phyloP scores from a whole-genome alignment of 2,888 invertebrate species.

The Apomyelois bistriatella region DNA sequence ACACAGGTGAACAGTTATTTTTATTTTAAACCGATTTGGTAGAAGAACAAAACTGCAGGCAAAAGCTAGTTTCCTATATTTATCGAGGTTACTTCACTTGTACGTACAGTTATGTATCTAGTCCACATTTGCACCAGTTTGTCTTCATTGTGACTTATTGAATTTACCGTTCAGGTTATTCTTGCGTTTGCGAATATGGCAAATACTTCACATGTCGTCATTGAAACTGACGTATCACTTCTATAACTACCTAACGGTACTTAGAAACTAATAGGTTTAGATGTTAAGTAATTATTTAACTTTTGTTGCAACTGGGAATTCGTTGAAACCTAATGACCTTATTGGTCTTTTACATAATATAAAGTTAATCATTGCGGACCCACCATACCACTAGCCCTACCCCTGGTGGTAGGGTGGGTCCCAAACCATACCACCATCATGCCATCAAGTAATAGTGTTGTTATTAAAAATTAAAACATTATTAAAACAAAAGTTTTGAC shows the following conservation, averaged over 20 bases:
- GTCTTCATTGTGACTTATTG: constrained; percentile 44
- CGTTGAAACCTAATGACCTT: background rate
- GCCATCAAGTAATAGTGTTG: too few relatives aligned
- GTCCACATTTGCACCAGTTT: constrained; percentile 30
- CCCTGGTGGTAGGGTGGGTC: too few relatives aligned
- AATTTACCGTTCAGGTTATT: constrained; percentile 46
- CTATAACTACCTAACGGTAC: background rate
- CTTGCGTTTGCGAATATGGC: constrained; percentile 38
- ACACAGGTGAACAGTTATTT: too few relatives aligned
- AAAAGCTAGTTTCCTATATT: constrained; percentile 6
- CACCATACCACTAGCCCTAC: too few relatives aligned
- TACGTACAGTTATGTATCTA: constrained; percentile 22
- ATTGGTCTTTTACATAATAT: background rate
- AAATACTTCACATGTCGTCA: constrained; percentile 34
- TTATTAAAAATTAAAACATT: too few relatives aligned
- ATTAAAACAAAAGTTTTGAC: too few relatives aligned
- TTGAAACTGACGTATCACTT: constrained; percentile 16
- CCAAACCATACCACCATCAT: too few relatives aligned
- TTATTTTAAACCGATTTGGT: background rate
- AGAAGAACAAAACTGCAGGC: background rate
- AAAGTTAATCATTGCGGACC: too few relatives aligned
- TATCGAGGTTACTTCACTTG: constrained; percentile 25
- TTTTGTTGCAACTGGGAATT: background rate
- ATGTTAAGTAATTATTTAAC: background rate
- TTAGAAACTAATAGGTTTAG: background rate